phyloP scores from a whole-genome alignment of 2,113 vertebrate genomes.

The Circaetus cinerascens region DNA sequence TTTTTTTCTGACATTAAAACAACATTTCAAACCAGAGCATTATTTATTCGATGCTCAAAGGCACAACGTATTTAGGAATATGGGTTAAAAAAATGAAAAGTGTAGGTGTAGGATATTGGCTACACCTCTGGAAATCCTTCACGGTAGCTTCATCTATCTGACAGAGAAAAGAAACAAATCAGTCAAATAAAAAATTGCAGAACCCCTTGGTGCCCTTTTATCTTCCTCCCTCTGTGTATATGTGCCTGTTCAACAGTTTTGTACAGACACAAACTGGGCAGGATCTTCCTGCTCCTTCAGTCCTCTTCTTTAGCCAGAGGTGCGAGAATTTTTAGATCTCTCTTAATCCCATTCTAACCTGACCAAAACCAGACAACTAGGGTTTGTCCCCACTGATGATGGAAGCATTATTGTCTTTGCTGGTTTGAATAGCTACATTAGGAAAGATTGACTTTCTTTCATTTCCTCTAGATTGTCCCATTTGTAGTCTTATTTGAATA shows the following conservation, averaged over 20 bases:
- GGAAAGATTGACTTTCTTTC: neutral
- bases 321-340: neutral
- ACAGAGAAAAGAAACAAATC: neutral
- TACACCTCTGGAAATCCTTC: neutral
- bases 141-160: neutral
- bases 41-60: neutral
- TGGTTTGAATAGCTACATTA: neutral
- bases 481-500: neutral
- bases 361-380: neutral
- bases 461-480: neutral
- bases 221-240: neutral
- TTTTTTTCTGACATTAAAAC: neutral
- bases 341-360: neutral
- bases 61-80: neutral
- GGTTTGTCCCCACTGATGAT: neutral
- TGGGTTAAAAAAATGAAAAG: neutral
- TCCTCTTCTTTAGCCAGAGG: neutral
- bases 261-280: neutral
- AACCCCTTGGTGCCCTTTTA: neutral
- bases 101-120: neutral
- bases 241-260: neutral
- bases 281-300: neutral
- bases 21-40: neutral
- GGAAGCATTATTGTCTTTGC: neutral
- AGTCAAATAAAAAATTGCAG: neutral